Percentiles rank a stretch among this genome's conserved stretches.
Conservation (phyloP, 1,140 invertebrate genomes). For the Micrasema longulum region DNA sequence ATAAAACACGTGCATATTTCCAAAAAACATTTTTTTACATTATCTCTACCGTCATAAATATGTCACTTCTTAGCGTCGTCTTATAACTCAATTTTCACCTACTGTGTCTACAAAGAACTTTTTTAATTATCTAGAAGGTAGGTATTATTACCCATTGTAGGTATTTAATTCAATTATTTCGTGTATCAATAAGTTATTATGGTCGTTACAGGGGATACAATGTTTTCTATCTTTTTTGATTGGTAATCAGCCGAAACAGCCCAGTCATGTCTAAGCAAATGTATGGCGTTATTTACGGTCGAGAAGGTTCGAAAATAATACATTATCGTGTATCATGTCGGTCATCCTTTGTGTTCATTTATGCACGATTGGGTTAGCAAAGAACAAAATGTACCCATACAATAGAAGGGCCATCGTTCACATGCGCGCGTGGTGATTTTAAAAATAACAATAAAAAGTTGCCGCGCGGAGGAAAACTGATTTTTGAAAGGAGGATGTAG, state of each 20-base stretch:
- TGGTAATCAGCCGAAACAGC: not conserved
- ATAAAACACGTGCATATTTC: too few species aligned
- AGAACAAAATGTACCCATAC: conserved; percentile 32
- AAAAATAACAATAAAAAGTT: conserved; percentile 8
- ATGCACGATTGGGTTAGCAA: conserved; percentile 36
- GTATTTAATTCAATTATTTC: too few species aligned
- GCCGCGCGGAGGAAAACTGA: not conserved
- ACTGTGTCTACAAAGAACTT: too few species aligned
- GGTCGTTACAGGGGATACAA: too few species aligned
- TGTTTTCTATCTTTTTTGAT: too few species aligned
- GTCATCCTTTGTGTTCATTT: conserved; percentile 40
- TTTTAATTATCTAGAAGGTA: too few species aligned
- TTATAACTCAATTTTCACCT: too few species aligned
- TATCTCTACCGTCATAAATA: too few species aligned
- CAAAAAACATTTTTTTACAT: too few species aligned
- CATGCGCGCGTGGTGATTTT: conserved; percentile 11
- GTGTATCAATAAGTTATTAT: too few species aligned
- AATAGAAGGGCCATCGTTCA: conserved; percentile 36
- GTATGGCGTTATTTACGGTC: conserved; percentile 21
- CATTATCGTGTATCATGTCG: conserved; percentile 18
- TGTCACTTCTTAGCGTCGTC: too few species aligned
- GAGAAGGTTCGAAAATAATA: conserved; percentile 27
- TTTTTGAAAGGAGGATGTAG: not conserved
- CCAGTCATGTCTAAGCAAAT: not conserved
- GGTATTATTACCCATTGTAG: too few species aligned